Base-by-base conservation (phyloP, 2,113 vertebrate genomes). In the Suncus etruscus region DNA sequence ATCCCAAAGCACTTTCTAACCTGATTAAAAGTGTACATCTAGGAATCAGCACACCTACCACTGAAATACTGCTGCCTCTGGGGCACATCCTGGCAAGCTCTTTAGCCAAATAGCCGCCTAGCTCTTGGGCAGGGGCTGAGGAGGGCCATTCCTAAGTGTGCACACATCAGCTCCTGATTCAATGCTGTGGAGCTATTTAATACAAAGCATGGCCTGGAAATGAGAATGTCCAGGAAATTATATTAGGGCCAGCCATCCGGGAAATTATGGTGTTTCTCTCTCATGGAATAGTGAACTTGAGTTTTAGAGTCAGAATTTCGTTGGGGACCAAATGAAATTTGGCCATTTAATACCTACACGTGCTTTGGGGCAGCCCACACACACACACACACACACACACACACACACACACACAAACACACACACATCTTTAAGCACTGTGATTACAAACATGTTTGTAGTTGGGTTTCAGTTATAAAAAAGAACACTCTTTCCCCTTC, bases 1-100 rank as follows among this genome's bases (percentile, higher is more conserved):
- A 83, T 94, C 82, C 72, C 65, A 87, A 32, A 85, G 75, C 39
- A 73, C 51, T 72, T 89, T 91, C 73, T 68, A 87, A 86, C 65
- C 61, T 87, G 58, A 85, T 94, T 85, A 81, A 82, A 84, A 94
- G 27, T 50, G 61, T 16, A n/a, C 25, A 45, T 54, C 31, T 51
- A 90, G 48, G 87, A 87, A 73, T 51, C 11, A 6, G 27, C 22
- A 31, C 58, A 18, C 50, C 68, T 74, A 39, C 48, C 29, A 3
- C 12, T 31, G 70, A 91, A 95, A 91, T 65, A 58, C 65, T 4
- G 25, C 70, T 61, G 25, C 66, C 93, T 77, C 14, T 31, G 54
- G 73, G 89, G 68, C 20, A 29, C 0, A 0, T 65, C 58, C 11
- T 4, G 50, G 51, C 58, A 39, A 73, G 25, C 29, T 31, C 10